Evolutionary conservation across 2,797 vertebrate species (phyloP), one percentile per base, ranked within the genome.

Genomic region (Typhlichthys eigenmanni): DNA sequence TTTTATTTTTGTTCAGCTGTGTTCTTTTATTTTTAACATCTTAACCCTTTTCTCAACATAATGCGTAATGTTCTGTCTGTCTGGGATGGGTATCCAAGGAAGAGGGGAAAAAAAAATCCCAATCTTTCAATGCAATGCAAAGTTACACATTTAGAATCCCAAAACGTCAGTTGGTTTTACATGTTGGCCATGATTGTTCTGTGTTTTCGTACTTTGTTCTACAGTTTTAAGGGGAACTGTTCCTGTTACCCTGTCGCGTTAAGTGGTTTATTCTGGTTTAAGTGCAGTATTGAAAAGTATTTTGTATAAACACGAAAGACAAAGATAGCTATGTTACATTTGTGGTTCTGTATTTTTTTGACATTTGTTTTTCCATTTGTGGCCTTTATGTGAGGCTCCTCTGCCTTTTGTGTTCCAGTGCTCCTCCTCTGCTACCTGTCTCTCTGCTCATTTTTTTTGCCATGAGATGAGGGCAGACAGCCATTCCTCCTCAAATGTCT

Each of bases 261-360:
- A 9, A 54, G 48, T 58, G 48, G 43, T 62, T 34, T 47, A 45
- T 55, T 76, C 49, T 48, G 17, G 64, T 83, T 79, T 78, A 68
- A 80, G 72, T 82, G 79, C 84, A 79, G 77, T 82, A 77, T 82
- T 86, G 58, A 72, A 55, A 81, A 34, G 32, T 66, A 58, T 73
- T 46, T 69, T 72, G 60, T 66, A 62, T 61, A 69, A 62, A 63
- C 6, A 43, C 11, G 16, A 46, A 34, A 1, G 51, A 71, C 57
- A 55, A 69, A 52, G 54, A 17, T 47, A 34, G 24, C 3, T 55
- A 71, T 57, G 50, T 55, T 12, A 49, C 8, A 5, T 55, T 34
- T 61, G 34, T 60, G 29, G 57, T 65, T 60, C 38, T 14, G 47
- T 54, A 6, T 43, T 60, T 13, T 32, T 32, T 4, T 24, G 9